Evolutionary conservation across 2,888 invertebrate species (phyloP).

Genomic region (Diachrysia chrysitis): DNA sequence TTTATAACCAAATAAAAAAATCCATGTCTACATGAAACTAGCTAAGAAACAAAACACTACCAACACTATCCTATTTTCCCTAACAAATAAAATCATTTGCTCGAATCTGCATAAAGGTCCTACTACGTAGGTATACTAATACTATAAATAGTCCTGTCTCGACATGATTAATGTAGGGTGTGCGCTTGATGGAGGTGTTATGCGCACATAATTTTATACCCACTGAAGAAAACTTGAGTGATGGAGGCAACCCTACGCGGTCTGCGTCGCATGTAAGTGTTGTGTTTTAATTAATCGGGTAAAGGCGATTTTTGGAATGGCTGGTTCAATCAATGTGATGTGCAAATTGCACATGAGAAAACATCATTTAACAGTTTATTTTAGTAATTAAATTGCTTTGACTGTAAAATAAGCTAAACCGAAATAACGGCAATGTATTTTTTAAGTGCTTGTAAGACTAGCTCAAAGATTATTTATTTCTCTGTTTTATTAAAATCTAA

Average conservation of each 20-base stretch:
- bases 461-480: too few species aligned
- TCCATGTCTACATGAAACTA: too few species aligned
- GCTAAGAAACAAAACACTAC: background rate
- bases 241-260: slow-evolving; percentile 64
- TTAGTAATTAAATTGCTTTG: too few species aligned
- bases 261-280: slow-evolving; percentile 51
- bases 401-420: too few species aligned
- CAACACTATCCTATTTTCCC: background rate
- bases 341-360: background rate
- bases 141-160: slow-evolving; percentile 67
- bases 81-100: slow-evolving; percentile 54
- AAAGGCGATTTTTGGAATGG: background rate
- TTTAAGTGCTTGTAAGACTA: too few species aligned
- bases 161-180: slow-evolving; percentile 74
- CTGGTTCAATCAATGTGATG: background rate
- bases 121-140: slow-evolving; percentile 54
- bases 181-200: slow-evolving; percentile 73
- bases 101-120: slow-evolving; percentile 55
- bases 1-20: too few species aligned
- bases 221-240: slow-evolving; percentile 72
- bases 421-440: too few species aligned
- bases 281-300: slow-evolving; percentile 56
- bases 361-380: too few species aligned
- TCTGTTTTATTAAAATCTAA: too few species aligned
- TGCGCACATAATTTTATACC: slow-evolving; percentile 75